Conservation (phyloP, 2,797 vertebrate species). For the Pristis pectinata region DNA sequence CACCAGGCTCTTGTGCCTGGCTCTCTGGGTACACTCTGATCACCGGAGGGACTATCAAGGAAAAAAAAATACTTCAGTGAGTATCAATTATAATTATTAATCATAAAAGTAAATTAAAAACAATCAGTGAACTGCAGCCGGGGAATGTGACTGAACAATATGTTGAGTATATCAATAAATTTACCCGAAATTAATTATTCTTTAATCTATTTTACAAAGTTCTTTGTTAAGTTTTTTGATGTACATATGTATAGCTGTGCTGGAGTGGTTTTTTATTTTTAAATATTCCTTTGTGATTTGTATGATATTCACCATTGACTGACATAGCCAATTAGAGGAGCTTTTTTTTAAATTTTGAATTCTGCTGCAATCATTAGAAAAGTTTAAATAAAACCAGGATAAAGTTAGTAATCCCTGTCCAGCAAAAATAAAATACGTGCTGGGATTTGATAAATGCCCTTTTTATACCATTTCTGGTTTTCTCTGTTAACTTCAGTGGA, state of each 20-base stretch:
- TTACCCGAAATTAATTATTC: neutral
- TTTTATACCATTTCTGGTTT: neutral
- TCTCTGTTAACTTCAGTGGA: no score
- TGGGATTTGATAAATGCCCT: neutral
- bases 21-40: slow-evolving; percentile 91
- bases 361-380: neutral
- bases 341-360: neutral
- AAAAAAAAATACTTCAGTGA: neutral
- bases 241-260: neutral
- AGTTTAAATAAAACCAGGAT: neutral
- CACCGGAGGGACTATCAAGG: slow-evolving; percentile 80
- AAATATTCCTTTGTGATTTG: neutral
- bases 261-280: neutral
- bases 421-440: neutral
- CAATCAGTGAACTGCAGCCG: neutral
- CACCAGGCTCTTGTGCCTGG: slow-evolving; percentile 88
- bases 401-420: neutral
- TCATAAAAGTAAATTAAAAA: neutral
- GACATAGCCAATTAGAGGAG: neutral
- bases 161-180: neutral
- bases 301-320: neutral
- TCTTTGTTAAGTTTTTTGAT: neutral
- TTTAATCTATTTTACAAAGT: neutral
- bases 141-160: neutral
- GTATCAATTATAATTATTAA: neutral